These are phyloP conservation scores for Enteromius argenteus DNA, from an alignment of 2,797 vertebrate species.

Conservation along the genomic window DNA sequence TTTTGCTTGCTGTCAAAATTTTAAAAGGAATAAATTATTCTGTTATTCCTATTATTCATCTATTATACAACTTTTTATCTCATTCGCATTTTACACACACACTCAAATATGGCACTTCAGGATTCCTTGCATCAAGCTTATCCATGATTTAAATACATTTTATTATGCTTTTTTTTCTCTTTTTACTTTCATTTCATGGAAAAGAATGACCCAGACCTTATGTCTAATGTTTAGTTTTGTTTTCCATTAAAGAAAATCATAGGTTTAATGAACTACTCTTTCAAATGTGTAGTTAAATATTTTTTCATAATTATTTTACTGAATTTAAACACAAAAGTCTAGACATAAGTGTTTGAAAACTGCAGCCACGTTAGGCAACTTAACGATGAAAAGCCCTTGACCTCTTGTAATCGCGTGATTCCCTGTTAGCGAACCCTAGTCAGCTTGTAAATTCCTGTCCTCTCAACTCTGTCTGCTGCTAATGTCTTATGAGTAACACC, in stretches of 20 bases:
- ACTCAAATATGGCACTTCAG: too few relatives aligned
- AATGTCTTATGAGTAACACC: constrained; percentile 55
- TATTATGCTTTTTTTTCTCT: too few relatives aligned
- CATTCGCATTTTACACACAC: not conserved
- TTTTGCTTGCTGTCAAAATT: not conserved
- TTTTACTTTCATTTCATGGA: not conserved
- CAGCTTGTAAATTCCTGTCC: constrained; percentile 41
- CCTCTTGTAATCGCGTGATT: constrained; percentile 35
- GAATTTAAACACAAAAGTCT: not conserved
- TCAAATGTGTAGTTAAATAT: not conserved
- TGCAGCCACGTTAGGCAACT: not conserved
- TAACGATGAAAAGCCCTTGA: constrained; percentile 31
- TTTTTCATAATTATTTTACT: not conserved
- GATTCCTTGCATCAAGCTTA: not conserved
- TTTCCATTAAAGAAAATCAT: not conserved
- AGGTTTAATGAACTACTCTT: not conserved
- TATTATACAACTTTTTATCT: not conserved
- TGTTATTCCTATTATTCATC: not conserved
- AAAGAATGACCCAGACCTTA: not conserved
- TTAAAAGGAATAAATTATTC: not conserved
- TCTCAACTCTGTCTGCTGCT: constrained; percentile 36
- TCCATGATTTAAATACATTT: not conserved
- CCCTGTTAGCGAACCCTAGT: constrained; percentile 41
- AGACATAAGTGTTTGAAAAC: constrained; percentile 12
- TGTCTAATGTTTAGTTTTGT: not conserved